Evolutionary conservation across 2,888 invertebrate species (phyloP).

Genomic region (Julus scanicus): DNA sequence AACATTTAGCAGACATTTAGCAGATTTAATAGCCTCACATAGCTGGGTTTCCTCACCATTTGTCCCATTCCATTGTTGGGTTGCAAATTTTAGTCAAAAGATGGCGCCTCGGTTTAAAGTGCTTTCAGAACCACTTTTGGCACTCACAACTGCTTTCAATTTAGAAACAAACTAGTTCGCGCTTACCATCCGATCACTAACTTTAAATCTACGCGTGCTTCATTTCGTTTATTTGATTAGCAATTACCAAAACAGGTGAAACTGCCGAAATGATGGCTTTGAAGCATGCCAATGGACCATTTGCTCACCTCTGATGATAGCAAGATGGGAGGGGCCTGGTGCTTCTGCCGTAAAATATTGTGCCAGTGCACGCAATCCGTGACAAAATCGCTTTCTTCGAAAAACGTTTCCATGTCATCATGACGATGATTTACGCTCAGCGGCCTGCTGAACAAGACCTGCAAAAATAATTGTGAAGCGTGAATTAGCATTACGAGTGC

Average conservation of each 20-base stretch:
- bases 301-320: conserved; percentile 75
- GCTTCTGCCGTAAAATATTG: conserved; percentile 44
- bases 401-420: conserved; percentile 50
- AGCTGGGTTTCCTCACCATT: too few species aligned
- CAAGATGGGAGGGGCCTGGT: conserved; percentile 51
- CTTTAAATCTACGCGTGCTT: background rate
- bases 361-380: conserved; percentile 53
- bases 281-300: background rate
- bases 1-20: too few species aligned
- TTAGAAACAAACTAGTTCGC: background rate
- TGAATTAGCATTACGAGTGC: background rate
- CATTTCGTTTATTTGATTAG: background rate
- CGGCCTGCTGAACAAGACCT: conserved; percentile 52
- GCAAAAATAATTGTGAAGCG: conserved; percentile 7
- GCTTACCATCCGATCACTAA: background rate
- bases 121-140: too few species aligned
- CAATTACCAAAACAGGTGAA: background rate
- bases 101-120: too few species aligned
- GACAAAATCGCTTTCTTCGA: conserved; percentile 55
- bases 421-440: conserved; percentile 49
- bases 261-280: too few species aligned
- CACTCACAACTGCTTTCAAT: background rate
- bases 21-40: too few species aligned
- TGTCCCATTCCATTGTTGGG: too few species aligned
- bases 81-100: too few species aligned